These are phyloP conservation scores for Danio jaintianensis DNA, from an alignment of 2,797 vertebrate species.

Conservation along the genomic window DNA sequence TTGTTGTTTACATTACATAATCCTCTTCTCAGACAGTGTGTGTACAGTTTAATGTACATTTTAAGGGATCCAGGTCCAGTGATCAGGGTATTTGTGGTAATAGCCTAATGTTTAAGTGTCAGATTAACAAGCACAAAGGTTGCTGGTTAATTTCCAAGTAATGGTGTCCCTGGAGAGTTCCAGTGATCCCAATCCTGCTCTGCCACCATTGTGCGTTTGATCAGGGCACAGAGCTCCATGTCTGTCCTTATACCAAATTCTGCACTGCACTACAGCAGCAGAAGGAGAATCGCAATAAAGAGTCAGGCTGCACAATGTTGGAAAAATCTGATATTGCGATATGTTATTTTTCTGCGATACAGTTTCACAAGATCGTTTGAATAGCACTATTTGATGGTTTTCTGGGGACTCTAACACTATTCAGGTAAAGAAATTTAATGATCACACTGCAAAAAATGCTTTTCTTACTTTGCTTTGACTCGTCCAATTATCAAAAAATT, in stretches of 20 bases:
- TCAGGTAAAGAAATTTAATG: no score
- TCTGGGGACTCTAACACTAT: no score
- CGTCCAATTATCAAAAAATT: no score
- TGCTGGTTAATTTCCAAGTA: slow-evolving; percentile 36
- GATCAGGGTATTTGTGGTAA: neutral
- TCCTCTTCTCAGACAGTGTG: neutral
- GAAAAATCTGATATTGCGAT: no score
- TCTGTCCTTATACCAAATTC: slow-evolving; percentile 5
- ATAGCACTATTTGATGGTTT: no score
- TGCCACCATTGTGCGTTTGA: slow-evolving; percentile 19
- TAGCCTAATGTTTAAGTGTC: neutral
- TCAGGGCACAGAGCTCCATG: neutral
- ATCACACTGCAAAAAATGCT: no score
- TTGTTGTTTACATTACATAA: neutral
- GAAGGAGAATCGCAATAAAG: neutral
- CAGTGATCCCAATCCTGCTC: neutral
- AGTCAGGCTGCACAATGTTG: no score
- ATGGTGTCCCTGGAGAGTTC: slow-evolving; percentile 25
- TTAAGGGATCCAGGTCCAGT: slow-evolving; percentile 1
- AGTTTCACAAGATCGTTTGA: no score
- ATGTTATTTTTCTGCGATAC: no score
- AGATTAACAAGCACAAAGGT: slow-evolving; percentile 29
- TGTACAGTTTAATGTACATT: neutral
- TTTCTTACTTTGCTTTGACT: no score
- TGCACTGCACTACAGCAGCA: neutral